These are phyloP conservation scores for Huso huso DNA, from an alignment of 2,797 vertebrate genomes.

Conservation along the genomic window DNA sequence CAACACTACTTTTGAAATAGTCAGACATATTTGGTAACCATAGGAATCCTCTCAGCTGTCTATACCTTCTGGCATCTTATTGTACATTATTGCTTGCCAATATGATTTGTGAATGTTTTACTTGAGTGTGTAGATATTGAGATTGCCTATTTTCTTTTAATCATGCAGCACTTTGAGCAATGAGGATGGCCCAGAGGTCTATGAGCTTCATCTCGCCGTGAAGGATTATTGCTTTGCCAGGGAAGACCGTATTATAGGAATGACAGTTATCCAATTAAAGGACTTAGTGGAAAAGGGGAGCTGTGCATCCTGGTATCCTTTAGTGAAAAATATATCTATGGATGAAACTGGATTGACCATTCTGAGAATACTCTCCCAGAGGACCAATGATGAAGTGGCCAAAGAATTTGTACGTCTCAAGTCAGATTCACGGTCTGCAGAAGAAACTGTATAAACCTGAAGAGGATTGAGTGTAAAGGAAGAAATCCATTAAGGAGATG, in stretches of 20 bases:
- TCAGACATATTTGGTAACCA: too few relatives aligned
- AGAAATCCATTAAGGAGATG: neutral
- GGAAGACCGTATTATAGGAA: conserved; percentile 85
- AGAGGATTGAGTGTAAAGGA: conserved; percentile 38
- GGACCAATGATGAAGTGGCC: conserved; percentile 89
- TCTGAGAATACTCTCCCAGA: conserved; percentile 92
- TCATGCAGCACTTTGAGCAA: conserved; percentile 73
- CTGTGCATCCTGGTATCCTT: conserved; percentile 72
- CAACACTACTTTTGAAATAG: too few relatives aligned
- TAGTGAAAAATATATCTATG: conserved; percentile 72
- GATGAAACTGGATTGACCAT: conserved; percentile 88
- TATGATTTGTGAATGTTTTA: neutral
- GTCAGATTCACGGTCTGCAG: conserved; percentile 78
- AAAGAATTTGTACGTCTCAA: conserved; percentile 97
- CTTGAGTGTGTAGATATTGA: conserved; percentile 10
- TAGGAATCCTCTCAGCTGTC: neutral
- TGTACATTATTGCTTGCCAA: neutral
- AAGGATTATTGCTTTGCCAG: conserved; percentile 98
- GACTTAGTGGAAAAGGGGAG: conserved; percentile 73
- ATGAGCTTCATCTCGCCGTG: conserved; percentile 88
- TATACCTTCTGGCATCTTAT: neutral
- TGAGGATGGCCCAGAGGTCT: conserved; percentile 77
- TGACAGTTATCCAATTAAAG: conserved; percentile 85
- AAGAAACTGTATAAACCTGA: conserved; percentile 62
- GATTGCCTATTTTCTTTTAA: conserved; percentile 22